Evolutionary conservation across 2,888 invertebrate genomes (phyloP).

Genomic region (Chloroclysta siterata): DNA sequence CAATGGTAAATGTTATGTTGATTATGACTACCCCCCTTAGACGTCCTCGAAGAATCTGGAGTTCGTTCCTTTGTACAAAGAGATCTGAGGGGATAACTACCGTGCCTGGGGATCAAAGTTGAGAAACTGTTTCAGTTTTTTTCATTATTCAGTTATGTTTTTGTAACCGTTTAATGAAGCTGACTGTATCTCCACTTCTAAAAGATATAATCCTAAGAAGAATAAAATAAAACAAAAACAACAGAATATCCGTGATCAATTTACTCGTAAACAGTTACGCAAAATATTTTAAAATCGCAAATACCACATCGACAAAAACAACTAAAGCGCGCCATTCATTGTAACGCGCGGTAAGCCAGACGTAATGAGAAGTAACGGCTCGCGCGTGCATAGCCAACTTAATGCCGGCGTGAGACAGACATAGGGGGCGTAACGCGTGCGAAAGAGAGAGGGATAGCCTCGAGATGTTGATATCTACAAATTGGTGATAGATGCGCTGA

Average conservation of each 20-base stretch:
- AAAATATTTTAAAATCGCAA: conserved; percentile 42
- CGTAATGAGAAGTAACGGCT: conserved; percentile 80
- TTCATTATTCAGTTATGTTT: too few species aligned
- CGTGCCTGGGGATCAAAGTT: too few species aligned
- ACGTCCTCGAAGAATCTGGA: too few species aligned
- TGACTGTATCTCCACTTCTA: too few species aligned
- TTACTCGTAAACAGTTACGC: conserved; percentile 33
- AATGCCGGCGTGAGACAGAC: conserved; percentile 54
- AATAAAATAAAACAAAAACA: background rate
- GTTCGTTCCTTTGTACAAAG: too few species aligned
- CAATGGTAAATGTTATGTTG: too few species aligned
- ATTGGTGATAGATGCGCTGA: conserved; percentile 55
- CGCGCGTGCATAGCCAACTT: conserved; percentile 72
- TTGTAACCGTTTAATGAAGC: too few species aligned
- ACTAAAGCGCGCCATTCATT: conserved; percentile 72
- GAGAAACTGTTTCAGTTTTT: too few species aligned
- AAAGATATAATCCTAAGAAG: background rate
- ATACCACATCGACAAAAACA: conserved; percentile 71
- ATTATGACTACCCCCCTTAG: too few species aligned
- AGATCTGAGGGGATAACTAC: too few species aligned
- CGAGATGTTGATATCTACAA: conserved; percentile 54
- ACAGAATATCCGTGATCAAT: background rate
- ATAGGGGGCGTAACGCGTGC: conserved; percentile 30
- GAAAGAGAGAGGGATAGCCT: conserved; percentile 48
- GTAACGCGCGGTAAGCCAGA: conserved; percentile 65